phyloP scores from a whole-genome alignment of 2,888 invertebrate genomes.

The Heliconius charithonia region DNA sequence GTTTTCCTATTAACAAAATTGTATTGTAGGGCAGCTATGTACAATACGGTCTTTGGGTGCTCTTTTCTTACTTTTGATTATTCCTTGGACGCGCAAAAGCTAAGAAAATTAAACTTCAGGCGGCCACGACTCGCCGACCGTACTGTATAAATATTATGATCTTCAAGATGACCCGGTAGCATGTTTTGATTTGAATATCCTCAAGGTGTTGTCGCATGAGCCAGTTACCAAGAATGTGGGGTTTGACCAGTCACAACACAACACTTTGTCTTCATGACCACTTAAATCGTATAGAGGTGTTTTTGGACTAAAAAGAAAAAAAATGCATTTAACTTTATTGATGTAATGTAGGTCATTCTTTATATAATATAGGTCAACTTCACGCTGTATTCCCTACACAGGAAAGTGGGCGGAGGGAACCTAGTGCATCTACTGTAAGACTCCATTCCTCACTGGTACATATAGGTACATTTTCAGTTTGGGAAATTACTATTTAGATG shows the following conservation, averaged over 20 bases:
- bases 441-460: too few relatives aligned
- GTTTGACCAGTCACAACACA: conserved; percentile 97
- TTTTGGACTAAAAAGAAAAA: conserved; percentile 86
- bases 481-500: too few relatives aligned
- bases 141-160: conserved; percentile 4
- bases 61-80: neutral
- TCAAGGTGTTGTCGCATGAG: conserved; percentile 95
- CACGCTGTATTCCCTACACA: too few relatives aligned
- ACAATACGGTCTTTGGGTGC: neutral
- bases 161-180: conserved; percentile 49
- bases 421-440: too few relatives aligned
- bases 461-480: too few relatives aligned
- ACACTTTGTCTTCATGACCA: conserved; percentile 96
- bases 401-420: too few relatives aligned
- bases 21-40: neutral
- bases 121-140: too few relatives aligned
- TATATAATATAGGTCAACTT: too few relatives aligned
- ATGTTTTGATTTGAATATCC: conserved; percentile 90
- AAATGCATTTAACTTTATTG: neutral
- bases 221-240: conserved; percentile 94
- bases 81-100: neutral
- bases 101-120: too few relatives aligned
- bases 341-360: too few relatives aligned
- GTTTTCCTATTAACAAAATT: neutral
- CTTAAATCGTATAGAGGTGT: conserved; percentile 95